A percentile compares a stretch with the other conserved stretches of the same genome.
phyloP scores from a whole-genome alignment of 2,888 invertebrate species.

The Ctena decussata region DNA sequence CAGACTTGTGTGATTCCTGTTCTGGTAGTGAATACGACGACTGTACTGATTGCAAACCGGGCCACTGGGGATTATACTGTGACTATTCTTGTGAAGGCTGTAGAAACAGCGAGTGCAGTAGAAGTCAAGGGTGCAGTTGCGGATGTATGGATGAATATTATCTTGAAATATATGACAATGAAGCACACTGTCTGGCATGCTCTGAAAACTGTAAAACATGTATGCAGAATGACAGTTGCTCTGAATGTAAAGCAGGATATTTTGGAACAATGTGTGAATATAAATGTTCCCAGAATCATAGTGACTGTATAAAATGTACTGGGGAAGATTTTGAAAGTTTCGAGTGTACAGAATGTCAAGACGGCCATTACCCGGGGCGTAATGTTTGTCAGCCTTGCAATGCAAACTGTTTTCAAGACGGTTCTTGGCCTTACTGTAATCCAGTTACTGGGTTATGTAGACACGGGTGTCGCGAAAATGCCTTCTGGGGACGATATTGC shows the following conservation, averaged over 20 bases:
- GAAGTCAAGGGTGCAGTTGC: neutral
- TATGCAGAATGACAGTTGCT: neutral
- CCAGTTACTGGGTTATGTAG: neutral
- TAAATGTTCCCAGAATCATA: neutral
- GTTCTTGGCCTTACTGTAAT: neutral
- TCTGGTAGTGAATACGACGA: neutral
- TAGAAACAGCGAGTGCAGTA: neutral
- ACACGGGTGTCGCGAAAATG: neutral
- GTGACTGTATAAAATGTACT: neutral
- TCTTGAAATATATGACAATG: neutral
- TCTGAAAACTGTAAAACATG: neutral
- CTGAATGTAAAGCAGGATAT: neutral
- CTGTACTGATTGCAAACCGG: neutral
- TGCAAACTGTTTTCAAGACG: neutral
- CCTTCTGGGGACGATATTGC: neutral
- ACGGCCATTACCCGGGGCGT: neutral
- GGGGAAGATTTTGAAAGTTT: neutral
- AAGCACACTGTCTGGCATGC: neutral
- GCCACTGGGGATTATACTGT: neutral
- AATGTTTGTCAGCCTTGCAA: neutral
- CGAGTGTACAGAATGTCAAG: neutral
- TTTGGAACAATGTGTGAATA: neutral
- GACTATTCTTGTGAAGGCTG: neutral
- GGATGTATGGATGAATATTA: neutral
- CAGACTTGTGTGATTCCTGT: neutral